phyloP scores from a whole-genome alignment of 2,113 vertebrate genomes.

The Tympanuchus pallidicinctus region DNA sequence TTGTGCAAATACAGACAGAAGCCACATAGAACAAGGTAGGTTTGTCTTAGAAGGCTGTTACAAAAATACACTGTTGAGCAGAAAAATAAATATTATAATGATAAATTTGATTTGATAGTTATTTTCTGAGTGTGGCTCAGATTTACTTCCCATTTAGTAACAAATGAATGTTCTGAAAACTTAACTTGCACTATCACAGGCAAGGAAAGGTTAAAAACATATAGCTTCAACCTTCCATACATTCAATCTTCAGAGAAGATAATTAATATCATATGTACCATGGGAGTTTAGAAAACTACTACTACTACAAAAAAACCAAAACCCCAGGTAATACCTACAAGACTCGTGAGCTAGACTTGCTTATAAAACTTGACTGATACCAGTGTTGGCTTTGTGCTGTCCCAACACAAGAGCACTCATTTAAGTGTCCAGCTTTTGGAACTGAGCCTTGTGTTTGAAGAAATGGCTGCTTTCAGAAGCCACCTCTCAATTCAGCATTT shows the following conservation, averaged over 20 bases:
- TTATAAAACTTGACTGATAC: background rate
- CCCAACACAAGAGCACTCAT: background rate
- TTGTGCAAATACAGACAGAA: background rate
- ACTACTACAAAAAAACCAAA: background rate
- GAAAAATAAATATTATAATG: background rate
- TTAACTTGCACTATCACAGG: background rate
- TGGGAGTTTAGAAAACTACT: background rate
- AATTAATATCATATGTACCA: background rate
- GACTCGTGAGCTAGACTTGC: background rate
- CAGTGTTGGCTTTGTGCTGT: rapidly evolving
- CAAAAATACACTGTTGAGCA: rapidly evolving
- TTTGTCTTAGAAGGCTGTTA: background rate
- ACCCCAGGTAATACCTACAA: background rate
- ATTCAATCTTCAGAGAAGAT: background rate
- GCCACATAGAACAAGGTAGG: rapidly evolving
- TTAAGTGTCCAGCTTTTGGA: background rate
- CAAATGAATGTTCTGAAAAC: background rate
- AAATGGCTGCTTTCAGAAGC: background rate
- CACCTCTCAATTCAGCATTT: background rate
- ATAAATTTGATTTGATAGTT: background rate
- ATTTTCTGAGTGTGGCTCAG: background rate
- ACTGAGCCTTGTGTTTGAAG: background rate
- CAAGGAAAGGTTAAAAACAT: background rate
- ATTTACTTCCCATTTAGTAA: background rate
- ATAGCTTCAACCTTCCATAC: background rate